Evolutionary conservation across 2,888 invertebrate species (phyloP), one percentile per base, ranked within the genome.

Genomic region (Dromius quadrimaculatus): DNA sequence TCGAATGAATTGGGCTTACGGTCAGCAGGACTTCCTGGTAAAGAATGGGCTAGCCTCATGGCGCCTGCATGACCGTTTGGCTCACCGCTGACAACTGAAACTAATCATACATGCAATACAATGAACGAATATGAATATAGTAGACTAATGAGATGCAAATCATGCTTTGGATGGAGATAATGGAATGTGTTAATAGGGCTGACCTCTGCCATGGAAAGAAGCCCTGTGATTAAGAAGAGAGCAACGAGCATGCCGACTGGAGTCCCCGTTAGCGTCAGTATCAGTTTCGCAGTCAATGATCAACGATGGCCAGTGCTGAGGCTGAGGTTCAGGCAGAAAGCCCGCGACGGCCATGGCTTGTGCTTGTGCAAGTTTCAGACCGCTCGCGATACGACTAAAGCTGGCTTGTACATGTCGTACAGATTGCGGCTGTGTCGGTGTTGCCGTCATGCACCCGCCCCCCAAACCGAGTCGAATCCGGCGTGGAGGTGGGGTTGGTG

Each of bases 301-400:
- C 71, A 74, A 70, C 69, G 74, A 73, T 76, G 77, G 83, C 83
- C 81, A 84, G 76, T 81, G 87, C 79, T 75, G 85, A 45, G 59
- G 87, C 79, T 75, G 85, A 45, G 59, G 73, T 78, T 85, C 85
- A 61, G 87, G 87, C 77, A 88, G 81, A 80, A 90, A 87, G 74
- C 90, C 89, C 73, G 90, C 89, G 73, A 88, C 87, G 72, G 90
- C 90, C 87, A 91, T 89, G 71, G 90, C 90, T 83, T 90, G 89
- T 65, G 87, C 87, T 82, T 90, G 90, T 74, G 90, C 90, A 76
- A 90, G 83, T 80, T 89, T 89, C 74, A 91, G 84, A 71, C 90
- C 90, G 78, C 88, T 88, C 72, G 89, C 90, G 75, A 90, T 86
- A 78, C 84, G 88, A 80, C 83, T 86, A 80, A 83, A 83, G 81